These are phyloP conservation scores for Drosophila colorata DNA, from an alignment of 2,888 invertebrate species.

Conservation along the genomic window DNA sequence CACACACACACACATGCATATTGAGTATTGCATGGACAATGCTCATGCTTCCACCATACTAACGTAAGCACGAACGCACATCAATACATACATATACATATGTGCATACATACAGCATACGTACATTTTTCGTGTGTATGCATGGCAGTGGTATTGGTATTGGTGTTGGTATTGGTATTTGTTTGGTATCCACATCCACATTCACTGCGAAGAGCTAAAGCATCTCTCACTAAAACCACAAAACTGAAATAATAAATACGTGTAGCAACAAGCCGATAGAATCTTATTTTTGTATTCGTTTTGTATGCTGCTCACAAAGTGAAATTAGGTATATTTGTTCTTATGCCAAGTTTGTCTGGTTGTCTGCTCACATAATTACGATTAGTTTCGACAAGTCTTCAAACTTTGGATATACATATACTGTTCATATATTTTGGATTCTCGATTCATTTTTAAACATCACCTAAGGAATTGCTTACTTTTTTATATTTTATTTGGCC, in stretches of 20 bases:
- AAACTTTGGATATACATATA: no score
- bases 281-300: slow-evolving; percentile 47
- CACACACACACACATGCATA: not conserved
- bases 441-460: no score
- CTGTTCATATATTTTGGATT: not conserved
- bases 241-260: slow-evolving; percentile 25
- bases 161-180: slow-evolving; percentile 16
- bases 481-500: no score
- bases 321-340: not conserved
- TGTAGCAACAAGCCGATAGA: slow-evolving; percentile 35
- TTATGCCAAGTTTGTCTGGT: slow-evolving; percentile 11
- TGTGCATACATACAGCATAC: slow-evolving; percentile 6
- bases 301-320: not conserved
- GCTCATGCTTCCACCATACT: slow-evolving; percentile 14
- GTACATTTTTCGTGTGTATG: slow-evolving; percentile 38
- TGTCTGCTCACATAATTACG: not conserved
- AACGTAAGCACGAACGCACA: slow-evolving; percentile 5
- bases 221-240: slow-evolving; percentile 28
- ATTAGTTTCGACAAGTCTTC: no score
- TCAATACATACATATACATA: slow-evolving; percentile 4
- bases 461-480: no score
- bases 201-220: slow-evolving; percentile 15
- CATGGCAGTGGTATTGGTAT: slow-evolving; percentile 14
- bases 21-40: slow-evolving; percentile 12
- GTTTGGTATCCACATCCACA: not conserved